Conservation (phyloP, 2,888 invertebrate species). For the Cryptocephalus moraei region DNA sequence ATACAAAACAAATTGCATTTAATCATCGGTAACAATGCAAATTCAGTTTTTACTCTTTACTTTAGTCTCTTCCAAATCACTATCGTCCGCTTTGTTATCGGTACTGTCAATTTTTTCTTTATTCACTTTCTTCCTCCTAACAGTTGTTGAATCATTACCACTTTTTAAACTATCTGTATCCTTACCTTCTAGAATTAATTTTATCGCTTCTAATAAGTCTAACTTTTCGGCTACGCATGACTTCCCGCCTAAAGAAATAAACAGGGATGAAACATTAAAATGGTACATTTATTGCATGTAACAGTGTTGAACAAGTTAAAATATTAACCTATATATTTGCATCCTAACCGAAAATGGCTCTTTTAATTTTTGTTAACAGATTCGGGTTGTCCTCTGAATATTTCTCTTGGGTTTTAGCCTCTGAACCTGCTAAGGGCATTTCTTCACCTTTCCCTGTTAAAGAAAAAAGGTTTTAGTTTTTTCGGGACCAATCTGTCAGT, state of each 20-base stretch:
- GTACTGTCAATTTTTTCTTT: slow-evolving; percentile 5
- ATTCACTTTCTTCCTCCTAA: slow-evolving; percentile 16
- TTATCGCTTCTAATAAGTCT: slow-evolving; percentile 50
- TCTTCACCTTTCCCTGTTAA: slow-evolving; percentile 35
- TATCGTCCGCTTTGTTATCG: slow-evolving; percentile 13
- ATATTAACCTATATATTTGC: slow-evolving; percentile 1
- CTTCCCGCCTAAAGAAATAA: background rate
- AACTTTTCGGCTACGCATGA: slow-evolving; percentile 40
- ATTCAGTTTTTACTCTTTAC: slow-evolving; percentile 34
- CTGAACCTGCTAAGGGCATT: slow-evolving; percentile 40
- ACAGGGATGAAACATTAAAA: too few species aligned
- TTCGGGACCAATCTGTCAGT: too few species aligned
- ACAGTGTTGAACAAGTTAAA: background rate
- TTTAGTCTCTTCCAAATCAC: slow-evolving; percentile 26
- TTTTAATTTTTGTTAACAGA: slow-evolving; percentile 48
- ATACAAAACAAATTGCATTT: background rate
- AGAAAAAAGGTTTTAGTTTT: slow-evolving; percentile 29
- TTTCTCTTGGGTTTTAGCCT: slow-evolving; percentile 41
- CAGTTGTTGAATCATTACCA: slow-evolving; percentile 10
- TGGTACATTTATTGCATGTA: too few species aligned
- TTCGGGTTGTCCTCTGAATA: slow-evolving; percentile 39
- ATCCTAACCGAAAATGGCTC: slow-evolving; percentile 48
- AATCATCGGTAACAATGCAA: background rate
- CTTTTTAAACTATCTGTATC: slow-evolving; percentile 10
- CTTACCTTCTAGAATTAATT: slow-evolving; percentile 47